phyloP scores from a whole-genome alignment of 2,113 vertebrate species.

The Chamaea fasciata region DNA sequence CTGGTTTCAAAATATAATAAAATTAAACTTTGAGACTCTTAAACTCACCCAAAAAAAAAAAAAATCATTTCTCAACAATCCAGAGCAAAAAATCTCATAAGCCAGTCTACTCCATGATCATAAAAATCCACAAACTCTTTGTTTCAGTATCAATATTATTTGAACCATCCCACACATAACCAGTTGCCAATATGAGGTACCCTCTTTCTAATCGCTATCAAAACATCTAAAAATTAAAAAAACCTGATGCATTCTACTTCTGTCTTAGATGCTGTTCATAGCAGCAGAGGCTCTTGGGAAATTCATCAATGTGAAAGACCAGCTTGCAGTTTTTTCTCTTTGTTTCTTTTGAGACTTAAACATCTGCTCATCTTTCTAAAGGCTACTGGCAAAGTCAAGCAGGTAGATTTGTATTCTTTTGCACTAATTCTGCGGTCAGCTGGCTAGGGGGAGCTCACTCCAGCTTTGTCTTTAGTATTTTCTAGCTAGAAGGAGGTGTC shows the following conservation, averaged over 20 bases:
- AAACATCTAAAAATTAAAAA: not conserved
- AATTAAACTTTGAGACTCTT: not conserved
- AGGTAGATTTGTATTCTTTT: not conserved
- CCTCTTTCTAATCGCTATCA: not conserved
- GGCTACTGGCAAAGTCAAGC: not conserved
- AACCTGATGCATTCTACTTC: not conserved
- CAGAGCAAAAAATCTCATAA: not conserved
- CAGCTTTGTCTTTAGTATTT: not conserved
- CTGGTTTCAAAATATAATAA: not conserved
- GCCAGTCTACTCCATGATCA: not conserved
- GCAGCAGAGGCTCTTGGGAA: not conserved
- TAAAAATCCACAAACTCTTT: not conserved
- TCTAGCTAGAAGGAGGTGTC: not conserved
- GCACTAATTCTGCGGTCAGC: not conserved
- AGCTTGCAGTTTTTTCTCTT: not conserved
- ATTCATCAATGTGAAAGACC: not conserved
- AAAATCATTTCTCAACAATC: not conserved
- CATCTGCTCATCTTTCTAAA: not conserved
- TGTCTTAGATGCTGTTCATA: not conserved
- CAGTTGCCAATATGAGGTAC: not conserved
- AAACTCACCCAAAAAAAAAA: not conserved
- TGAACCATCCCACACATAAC: not conserved
- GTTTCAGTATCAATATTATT: not conserved
- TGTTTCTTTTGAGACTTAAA: not conserved
- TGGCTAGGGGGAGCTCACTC: not conserved